Evolutionary conservation across 2,797 vertebrate species (phyloP), one percentile per base, ranked within the genome.

Genomic region (Adelosebastes latens): DNA sequence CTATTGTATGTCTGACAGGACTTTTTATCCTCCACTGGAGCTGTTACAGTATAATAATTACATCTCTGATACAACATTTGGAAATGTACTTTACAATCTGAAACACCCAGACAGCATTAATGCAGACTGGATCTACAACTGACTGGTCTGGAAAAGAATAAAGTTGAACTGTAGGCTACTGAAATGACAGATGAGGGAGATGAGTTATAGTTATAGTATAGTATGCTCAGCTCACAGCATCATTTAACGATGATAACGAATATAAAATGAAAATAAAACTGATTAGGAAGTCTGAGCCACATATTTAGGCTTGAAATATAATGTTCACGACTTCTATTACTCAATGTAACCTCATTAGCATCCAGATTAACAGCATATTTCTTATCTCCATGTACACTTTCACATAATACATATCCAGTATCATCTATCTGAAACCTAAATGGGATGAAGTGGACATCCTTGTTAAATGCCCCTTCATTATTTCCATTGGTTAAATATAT

Each of bases 401-500:
- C 31, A 29, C 34, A 61, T 6, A 16, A 10, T 36, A 42, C 16
- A 56, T 20, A 46, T 69, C 55, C 39, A 64, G 49, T 69, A 80
- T 75, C 49, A 56, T 53, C 16, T 22, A 58, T 29, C 5, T 61
- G 12, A 60, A 58, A 64, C 27, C 34, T 22, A 53, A 14, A 75
- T 32, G n/a, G 27, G 32, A 39, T 55, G 10, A 77, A 31, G 22
- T 53, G 3, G 14, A 72, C 42, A 10, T 39, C 39, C 16, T 27
- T 20, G 24, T 67, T 32, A 6, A 24, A 24, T 55, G 13, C 6
- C 39, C 46, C 25, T 56, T 79, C 55, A 34, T 79, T 52, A 60
- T 61, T 46, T 22, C 59, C 52, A 11, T 2, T 69, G 42, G 68
- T 76, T 75, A 69, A 75, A 73, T 59, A 58, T 20, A 13, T n/a